Evolutionary conservation across 1,140 invertebrate species (phyloP).

Genomic region (Bactericera cockerelli): DNA sequence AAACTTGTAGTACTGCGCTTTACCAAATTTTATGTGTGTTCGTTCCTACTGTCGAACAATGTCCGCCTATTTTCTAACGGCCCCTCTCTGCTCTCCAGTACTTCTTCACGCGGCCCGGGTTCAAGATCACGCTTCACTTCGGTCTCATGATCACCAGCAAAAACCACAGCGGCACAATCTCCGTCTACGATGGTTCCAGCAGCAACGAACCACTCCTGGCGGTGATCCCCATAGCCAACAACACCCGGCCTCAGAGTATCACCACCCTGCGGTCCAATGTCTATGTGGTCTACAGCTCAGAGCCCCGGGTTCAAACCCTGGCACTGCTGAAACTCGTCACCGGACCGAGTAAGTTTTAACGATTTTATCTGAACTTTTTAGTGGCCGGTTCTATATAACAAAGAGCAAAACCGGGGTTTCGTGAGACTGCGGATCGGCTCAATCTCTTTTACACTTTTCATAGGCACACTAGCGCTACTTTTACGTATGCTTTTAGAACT

Average conservation of each 20-base stretch:
- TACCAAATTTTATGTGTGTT: too few relatives aligned
- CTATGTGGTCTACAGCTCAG: slow-evolving; percentile 54
- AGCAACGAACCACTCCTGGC: slow-evolving; percentile 49
- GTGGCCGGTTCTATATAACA: too few relatives aligned
- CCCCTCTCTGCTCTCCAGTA: slow-evolving; percentile 29
- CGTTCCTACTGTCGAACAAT: too few relatives aligned
- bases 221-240: slow-evolving; percentile 51
- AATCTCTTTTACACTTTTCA: too few relatives aligned
- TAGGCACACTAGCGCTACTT: too few relatives aligned
- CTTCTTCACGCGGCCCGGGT: slow-evolving; percentile 56
- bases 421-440: too few relatives aligned
- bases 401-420: too few relatives aligned
- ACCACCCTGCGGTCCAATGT: slow-evolving; percentile 59
- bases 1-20: too few relatives aligned
- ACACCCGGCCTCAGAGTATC: slow-evolving; percentile 68
- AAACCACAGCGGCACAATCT: slow-evolving; percentile 53
- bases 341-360: slow-evolving; percentile 41
- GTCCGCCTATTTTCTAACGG: too few relatives aligned
- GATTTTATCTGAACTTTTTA: too few relatives aligned
- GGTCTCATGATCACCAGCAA: slow-evolving; percentile 54
- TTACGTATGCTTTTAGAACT: too few relatives aligned
- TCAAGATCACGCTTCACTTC: slow-evolving; percentile 69
- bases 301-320: slow-evolving; percentile 47
- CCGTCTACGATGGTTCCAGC: slow-evolving; percentile 61
- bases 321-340: slow-evolving; percentile 61